phyloP scores from a whole-genome alignment of 2,797 vertebrate genomes.

The Nasua narica region DNA sequence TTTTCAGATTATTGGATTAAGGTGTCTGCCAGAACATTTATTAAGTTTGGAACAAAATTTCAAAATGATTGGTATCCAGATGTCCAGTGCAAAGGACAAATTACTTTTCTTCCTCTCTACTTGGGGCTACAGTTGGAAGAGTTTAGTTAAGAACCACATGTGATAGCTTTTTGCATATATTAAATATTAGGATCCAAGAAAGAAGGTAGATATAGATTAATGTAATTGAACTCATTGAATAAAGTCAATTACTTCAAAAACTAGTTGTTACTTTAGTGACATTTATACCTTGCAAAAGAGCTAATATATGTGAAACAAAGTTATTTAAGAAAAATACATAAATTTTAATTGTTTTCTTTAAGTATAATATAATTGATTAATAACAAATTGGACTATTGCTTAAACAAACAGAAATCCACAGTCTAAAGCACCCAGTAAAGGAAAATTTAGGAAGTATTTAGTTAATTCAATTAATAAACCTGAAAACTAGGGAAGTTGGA shows the following conservation, averaged over 20 bases:
- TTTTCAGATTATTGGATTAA: slow-evolving; percentile 16
- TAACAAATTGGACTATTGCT: not conserved
- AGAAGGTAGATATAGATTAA: not conserved
- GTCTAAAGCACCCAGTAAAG: not conserved
- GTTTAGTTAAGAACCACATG: not conserved
- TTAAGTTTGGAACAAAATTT: slow-evolving; percentile 33
- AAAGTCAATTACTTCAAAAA: not conserved
- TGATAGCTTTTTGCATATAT: not conserved
- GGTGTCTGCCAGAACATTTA: slow-evolving; percentile 15
- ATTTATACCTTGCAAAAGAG: not conserved
- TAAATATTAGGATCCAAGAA: not conserved
- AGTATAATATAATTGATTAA: not conserved
- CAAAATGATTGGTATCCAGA: not conserved
- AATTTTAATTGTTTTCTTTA: not conserved
- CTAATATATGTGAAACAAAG: not conserved
- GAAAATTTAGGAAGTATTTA: not conserved
- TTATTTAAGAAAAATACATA: not conserved
- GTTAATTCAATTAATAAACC: not conserved
- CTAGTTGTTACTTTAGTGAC: not conserved
- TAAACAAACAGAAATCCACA: not conserved
- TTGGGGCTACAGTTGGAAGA: not conserved
- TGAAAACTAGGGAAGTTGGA: not conserved
- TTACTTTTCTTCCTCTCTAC: not conserved
- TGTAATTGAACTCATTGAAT: not conserved
- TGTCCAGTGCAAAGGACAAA: not conserved